phyloP scores from a whole-genome alignment of 92 coral and sea anemone species.

The Desmophyllum pertusum region DNA sequence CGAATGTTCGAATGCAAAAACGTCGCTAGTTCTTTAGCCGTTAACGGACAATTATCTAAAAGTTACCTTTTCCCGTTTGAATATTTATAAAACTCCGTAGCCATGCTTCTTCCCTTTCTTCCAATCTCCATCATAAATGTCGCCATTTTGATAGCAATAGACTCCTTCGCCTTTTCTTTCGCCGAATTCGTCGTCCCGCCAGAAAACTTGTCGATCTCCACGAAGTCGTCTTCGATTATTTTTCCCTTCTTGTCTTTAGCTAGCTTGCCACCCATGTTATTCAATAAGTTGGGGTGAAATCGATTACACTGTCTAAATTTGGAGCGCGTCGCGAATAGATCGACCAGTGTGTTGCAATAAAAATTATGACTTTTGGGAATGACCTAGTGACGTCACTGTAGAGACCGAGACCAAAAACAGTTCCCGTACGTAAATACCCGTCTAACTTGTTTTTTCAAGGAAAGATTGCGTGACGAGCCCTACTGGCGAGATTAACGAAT shows the following conservation, averaged over 20 bases:
- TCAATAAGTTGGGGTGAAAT: constrained; percentile 5
- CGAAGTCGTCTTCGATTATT: constrained; percentile 65
- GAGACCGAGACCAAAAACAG: no score
- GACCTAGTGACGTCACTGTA: constrained; percentile 1
- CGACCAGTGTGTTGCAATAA: background rate
- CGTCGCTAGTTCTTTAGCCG: background rate
- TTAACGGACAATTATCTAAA: no score
- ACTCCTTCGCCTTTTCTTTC: constrained; percentile 91
- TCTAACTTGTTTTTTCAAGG: background rate
- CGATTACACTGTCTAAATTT: no score
- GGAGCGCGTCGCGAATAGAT: background rate
- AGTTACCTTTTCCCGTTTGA: constrained; percentile 77
- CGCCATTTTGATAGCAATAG: constrained; percentile 89
- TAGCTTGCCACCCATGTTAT: constrained; percentile 31
- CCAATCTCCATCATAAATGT: constrained; percentile 97
- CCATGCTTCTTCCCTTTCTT: constrained; percentile 91
- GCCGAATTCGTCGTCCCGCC: constrained; percentile 72
- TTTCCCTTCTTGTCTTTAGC: constrained; percentile 34
- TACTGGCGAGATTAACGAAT: background rate
- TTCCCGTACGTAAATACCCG: background rate
- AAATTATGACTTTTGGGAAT: background rate
- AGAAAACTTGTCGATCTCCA: constrained; percentile 68
- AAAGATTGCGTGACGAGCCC: background rate
- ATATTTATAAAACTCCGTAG: constrained; percentile 77
- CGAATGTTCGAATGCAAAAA: background rate